Evolutionary conservation across 2,888 invertebrate genomes (phyloP).

Genomic region (Notodonta dromedarius): DNA sequence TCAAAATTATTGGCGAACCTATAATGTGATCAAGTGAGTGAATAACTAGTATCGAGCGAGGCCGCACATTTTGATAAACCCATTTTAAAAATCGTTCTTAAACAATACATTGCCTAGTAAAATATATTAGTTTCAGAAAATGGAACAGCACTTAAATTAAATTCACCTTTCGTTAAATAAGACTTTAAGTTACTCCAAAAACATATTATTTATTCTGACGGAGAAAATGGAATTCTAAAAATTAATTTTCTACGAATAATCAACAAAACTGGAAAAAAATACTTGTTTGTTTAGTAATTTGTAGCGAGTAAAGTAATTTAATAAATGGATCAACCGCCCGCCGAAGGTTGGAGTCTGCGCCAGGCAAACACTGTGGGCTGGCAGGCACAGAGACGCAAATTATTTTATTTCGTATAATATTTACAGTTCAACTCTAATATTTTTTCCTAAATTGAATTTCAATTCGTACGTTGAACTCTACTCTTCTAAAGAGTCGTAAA

Average conservation of each 20-base stretch:
- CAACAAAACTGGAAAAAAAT: constrained; percentile 35
- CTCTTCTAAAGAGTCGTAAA: too few relatives aligned
- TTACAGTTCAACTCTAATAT: constrained; percentile 9
- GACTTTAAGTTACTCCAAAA: not conserved
- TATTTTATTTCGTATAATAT: constrained; percentile 15
- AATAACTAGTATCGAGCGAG: too few relatives aligned
- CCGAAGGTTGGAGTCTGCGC: constrained; percentile 22
- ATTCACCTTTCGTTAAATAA: too few relatives aligned
- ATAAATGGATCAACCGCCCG: constrained; percentile 55
- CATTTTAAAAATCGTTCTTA: too few relatives aligned
- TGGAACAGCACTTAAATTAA: too few relatives aligned
- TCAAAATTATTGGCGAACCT: too few relatives aligned
- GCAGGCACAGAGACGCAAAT: constrained; percentile 22
- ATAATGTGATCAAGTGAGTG: too few relatives aligned
- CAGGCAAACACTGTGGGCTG: constrained; percentile 16
- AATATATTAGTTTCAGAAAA: too few relatives aligned
- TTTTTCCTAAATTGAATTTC: not conserved
- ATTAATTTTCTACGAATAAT: constrained; percentile 7
- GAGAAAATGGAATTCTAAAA: not conserved
- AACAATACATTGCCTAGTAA: too few relatives aligned
- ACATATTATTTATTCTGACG: not conserved
- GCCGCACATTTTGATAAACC: too few relatives aligned
- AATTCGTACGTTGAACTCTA: too few relatives aligned
- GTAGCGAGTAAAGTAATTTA: constrained; percentile 59
- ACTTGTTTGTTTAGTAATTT: constrained; percentile 52